These are phyloP conservation scores for Elmis aenea DNA, from an alignment of 2,888 invertebrate genomes.

Conservation along the genomic window DNA sequence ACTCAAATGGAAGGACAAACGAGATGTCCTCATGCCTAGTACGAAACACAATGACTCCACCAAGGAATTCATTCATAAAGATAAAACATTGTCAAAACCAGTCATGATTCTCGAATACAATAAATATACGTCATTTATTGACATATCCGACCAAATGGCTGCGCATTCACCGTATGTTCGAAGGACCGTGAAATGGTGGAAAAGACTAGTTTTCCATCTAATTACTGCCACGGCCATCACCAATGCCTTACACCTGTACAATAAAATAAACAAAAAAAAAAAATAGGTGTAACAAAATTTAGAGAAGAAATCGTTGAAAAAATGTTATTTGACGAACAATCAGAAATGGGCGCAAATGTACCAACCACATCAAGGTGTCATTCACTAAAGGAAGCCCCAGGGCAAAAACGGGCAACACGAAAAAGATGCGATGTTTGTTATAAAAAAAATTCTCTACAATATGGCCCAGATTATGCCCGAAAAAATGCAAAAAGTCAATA, in stretches of 20 bases:
- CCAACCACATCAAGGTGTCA: too few species aligned
- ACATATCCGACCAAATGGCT: conserved; percentile 3
- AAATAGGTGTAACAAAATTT: conserved; percentile 1
- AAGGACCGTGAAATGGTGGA: conserved; percentile 3
- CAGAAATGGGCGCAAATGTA: too few species aligned
- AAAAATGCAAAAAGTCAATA: conserved; percentile 2
- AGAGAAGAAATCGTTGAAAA: conserved; percentile 1
- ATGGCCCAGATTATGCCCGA: too few species aligned
- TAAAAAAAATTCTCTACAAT: too few species aligned
- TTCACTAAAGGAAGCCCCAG: too few species aligned
- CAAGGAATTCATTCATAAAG: not conserved
- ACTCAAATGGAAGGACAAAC: conserved; percentile 2
- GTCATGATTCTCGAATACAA: not conserved
- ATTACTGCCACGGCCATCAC: conserved; percentile 1
- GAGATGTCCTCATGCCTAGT: conserved; percentile 3
- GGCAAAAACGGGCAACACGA: too few species aligned
- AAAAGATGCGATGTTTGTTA: too few species aligned
- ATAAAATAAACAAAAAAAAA: conserved; percentile 2
- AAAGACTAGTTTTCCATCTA: conserved; percentile 1
- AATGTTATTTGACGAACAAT: not conserved
- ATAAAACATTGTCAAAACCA: conserved; percentile 1
- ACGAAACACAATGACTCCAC: conserved; percentile 2
- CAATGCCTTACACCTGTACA: conserved; percentile 2
- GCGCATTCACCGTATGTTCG: conserved; percentile 1
- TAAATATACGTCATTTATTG: conserved; percentile 1